phyloP scores from a whole-genome alignment of 1,140 invertebrate genomes.

The Liolophura sinensis region DNA sequence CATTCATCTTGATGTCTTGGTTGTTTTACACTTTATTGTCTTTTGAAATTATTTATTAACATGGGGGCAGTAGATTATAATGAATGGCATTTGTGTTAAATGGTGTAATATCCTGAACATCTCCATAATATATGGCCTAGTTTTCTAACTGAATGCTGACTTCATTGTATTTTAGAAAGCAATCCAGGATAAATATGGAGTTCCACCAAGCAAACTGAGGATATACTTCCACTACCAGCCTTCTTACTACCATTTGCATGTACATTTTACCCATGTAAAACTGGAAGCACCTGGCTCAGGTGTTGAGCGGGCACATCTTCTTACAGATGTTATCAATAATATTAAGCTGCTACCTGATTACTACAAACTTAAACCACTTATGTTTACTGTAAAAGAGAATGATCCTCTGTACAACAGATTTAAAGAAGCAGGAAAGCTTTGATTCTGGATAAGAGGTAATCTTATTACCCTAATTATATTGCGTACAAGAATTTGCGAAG shows the following conservation, averaged over 20 bases:
- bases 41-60: too few relatives aligned
- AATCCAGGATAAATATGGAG: slow-evolving; percentile 78
- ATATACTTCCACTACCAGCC: slow-evolving; percentile 94
- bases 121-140: neutral
- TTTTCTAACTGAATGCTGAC: neutral
- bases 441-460: neutral
- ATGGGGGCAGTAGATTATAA: neutral
- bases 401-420: slow-evolving; percentile 46
- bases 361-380: slow-evolving; percentile 78
- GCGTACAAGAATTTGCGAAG: too few relatives aligned
- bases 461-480: too few relatives aligned
- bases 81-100: neutral
- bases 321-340: slow-evolving; percentile 89
- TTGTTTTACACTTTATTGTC: too few relatives aligned
- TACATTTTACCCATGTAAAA: slow-evolving; percentile 87
- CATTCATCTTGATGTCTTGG: neutral
- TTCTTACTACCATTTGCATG: slow-evolving; percentile 94
- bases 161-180: slow-evolving; percentile 65
- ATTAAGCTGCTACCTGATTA: slow-evolving; percentile 80
- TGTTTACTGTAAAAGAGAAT: slow-evolving; percentile 57
- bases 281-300: slow-evolving; percentile 78
- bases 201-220: slow-evolving; percentile 73
- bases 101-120: neutral
- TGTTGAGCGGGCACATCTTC: slow-evolving; percentile 82
- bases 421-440: slow-evolving; percentile 39